Conservation (phyloP, 2,113 vertebrate species). For the Bagarius yarrelli region DNA sequence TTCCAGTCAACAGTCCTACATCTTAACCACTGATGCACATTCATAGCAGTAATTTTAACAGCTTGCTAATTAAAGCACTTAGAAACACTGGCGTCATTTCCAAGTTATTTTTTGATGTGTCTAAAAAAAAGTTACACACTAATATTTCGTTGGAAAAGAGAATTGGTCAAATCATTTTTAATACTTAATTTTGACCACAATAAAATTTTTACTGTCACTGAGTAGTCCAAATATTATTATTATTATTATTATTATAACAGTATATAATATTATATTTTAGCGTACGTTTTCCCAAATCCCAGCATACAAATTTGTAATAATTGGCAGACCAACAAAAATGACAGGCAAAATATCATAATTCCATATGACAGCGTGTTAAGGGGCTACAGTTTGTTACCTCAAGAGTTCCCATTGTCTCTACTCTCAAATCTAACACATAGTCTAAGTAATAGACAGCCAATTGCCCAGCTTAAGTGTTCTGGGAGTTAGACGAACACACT, state of each 20-base stretch:
- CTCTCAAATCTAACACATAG: not conserved
- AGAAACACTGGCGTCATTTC: too few relatives aligned
- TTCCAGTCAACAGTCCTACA: too few relatives aligned
- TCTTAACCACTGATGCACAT: too few relatives aligned
- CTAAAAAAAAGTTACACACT: too few relatives aligned
- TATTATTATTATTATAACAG: not conserved
- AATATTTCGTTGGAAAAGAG: too few relatives aligned
- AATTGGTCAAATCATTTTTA: not conserved
- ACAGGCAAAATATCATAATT: not conserved
- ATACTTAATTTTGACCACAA: not conserved
- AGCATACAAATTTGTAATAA: too few relatives aligned
- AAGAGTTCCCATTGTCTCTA: not conserved
- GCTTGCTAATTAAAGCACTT: too few relatives aligned
- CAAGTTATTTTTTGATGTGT: too few relatives aligned
- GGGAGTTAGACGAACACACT: not conserved
- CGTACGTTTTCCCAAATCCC: not conserved
- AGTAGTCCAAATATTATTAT: not conserved
- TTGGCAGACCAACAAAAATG: not conserved
- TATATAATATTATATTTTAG: too few relatives aligned
- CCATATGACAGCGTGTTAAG: not conserved
- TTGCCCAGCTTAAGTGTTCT: not conserved
- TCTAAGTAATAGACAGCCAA: not conserved
- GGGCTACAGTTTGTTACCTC: not conserved
- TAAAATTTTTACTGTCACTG: not conserved
- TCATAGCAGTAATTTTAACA: too few relatives aligned